Evolutionary conservation across 2,113 vertebrate species (phyloP).

Genomic region (Gavia stellata): DNA sequence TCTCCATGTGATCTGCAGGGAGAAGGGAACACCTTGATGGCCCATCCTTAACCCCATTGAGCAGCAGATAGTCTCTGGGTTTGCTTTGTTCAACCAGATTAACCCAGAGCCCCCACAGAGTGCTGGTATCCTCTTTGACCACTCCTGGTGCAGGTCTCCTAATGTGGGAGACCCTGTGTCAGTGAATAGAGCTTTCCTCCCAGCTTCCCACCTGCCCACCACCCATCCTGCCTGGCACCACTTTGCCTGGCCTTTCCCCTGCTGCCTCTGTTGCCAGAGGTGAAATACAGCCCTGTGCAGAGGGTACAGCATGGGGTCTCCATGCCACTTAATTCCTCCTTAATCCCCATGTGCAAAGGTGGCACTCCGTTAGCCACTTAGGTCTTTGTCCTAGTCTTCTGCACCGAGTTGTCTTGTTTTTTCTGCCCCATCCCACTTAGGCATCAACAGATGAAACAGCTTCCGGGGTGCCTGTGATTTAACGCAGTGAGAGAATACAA

Average conservation of each 20-base stretch:
- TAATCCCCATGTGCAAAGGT: neutral
- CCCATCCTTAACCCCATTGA: neutral
- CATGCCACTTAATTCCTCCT: neutral
- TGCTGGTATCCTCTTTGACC: neutral
- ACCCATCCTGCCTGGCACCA: neutral
- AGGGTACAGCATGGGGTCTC: neutral
- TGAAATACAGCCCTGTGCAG: neutral
- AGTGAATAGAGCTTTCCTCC: neutral
- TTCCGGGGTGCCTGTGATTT: neutral
- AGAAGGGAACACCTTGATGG: neutral
- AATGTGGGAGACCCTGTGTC: neutral
- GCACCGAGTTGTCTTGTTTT: neutral
- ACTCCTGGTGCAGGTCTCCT: neutral
- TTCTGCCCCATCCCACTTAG: neutral
- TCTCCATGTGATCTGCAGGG: neutral
- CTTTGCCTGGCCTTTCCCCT: neutral
- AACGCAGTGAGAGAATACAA: neutral
- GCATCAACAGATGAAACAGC: neutral
- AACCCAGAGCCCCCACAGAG: neutral
- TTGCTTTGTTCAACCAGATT: neutral
- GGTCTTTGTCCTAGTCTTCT: neutral
- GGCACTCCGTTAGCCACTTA: neutral
- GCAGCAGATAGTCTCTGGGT: neutral
- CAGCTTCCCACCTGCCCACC: neutral
- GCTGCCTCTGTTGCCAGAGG: neutral